Evolutionary conservation across 2,888 invertebrate species (phyloP).

Genomic region (Megaustenia siamemsis): DNA sequence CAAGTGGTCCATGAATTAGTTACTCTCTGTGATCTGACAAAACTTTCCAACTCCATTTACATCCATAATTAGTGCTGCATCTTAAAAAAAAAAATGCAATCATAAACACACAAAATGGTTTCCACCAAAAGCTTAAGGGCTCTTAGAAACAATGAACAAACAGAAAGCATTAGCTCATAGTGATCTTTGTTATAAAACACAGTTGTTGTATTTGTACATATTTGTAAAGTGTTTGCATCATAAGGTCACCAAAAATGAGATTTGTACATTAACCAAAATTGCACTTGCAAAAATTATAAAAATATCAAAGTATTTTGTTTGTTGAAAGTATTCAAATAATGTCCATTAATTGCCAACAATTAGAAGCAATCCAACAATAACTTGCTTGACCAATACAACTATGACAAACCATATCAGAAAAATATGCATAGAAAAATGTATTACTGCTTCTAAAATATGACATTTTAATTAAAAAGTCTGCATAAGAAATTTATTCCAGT

Average conservation of each 20-base stretch:
- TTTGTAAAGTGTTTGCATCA: slow-evolving; percentile 9
- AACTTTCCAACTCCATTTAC: background rate
- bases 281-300: slow-evolving; percentile 42
- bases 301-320: slow-evolving; percentile 6
- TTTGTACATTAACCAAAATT: slow-evolving; percentile 32
- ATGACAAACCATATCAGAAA: background rate
- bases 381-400: background rate
- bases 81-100: background rate
- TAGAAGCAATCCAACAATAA: background rate
- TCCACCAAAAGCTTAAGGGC: background rate
- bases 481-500: background rate
- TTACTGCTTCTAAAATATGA: background rate
- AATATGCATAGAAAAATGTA: background rate
- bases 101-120: background rate
- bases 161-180: slow-evolving; percentile 13
- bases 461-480: background rate
- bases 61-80: background rate
- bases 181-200: slow-evolving; percentile 18
- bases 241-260: slow-evolving; percentile 7
- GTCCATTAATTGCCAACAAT: background rate
- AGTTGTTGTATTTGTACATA: background rate
- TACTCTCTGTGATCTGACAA: background rate
- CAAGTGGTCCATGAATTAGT: too few relatives aligned
- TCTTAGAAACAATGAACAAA: slow-evolving; percentile 10
- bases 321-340: slow-evolving; percentile 19